phyloP scores from a whole-genome alignment of 1,140 invertebrate species.

The Globodera rostochiensis region DNA sequence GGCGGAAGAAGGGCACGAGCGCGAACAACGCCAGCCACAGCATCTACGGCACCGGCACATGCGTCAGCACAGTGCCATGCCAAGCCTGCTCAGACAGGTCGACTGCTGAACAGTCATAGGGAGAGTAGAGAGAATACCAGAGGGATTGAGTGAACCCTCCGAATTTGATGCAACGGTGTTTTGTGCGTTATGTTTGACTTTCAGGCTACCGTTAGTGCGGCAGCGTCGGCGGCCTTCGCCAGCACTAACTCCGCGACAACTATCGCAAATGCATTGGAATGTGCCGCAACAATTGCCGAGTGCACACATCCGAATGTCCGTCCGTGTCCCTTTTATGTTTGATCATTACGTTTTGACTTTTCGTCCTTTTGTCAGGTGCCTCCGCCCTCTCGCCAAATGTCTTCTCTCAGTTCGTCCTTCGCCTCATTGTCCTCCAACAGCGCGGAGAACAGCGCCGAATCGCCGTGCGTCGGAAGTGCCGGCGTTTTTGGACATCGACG shows the following conservation, averaged over 20 bases:
- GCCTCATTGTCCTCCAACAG: not conserved
- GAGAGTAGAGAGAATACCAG: no score
- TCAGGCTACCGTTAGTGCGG: constrained; percentile 18
- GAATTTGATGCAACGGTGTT: no score
- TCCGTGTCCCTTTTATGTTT: not conserved
- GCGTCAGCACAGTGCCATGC: constrained; percentile 26
- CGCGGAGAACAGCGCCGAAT: not conserved
- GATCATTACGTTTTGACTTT: not conserved
- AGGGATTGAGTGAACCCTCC: no score
- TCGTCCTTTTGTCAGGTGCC: not conserved
- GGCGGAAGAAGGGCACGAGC: no score
- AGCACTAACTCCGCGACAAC: constrained; percentile 18
- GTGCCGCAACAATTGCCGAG: constrained; percentile 4
- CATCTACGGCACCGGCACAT: constrained; percentile 8
- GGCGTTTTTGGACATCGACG: not conserved
- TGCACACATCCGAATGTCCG: constrained; percentile 14
- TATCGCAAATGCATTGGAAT: constrained; percentile 28
- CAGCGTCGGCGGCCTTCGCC: not conserved
- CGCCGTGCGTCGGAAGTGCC: not conserved
- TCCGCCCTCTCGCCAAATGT: constrained; percentile 6
- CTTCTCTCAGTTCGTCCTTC: not conserved
- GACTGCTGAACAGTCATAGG: not conserved
- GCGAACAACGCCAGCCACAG: constrained; percentile 1
- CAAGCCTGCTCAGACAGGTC: constrained; percentile 26
- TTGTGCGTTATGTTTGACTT: no score